phyloP scores from a whole-genome alignment of 2,113 vertebrate species.

The Petrocephalus microphthalmus region DNA sequence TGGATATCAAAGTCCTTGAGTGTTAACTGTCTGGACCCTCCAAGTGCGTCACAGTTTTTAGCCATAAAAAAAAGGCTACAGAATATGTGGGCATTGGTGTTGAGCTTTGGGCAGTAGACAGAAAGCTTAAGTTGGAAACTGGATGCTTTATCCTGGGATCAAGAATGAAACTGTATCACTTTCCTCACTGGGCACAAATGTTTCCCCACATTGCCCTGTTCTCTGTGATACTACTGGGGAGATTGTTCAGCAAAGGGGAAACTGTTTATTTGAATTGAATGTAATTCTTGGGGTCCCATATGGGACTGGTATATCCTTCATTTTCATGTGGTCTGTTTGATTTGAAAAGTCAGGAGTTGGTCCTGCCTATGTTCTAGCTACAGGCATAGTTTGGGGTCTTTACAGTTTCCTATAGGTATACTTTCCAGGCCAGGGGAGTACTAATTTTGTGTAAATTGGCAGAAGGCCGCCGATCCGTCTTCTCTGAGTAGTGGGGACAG shows the following conservation, averaged over 20 bases:
- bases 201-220: conserved; percentile 39
- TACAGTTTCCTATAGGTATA: conserved; percentile 48
- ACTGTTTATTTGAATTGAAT: conserved; percentile 45
- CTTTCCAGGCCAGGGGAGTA: conserved; percentile 43
- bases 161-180: conserved; percentile 36
- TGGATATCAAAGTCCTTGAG: neutral
- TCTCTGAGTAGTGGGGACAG: conserved; percentile 37
- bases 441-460: conserved; percentile 45
- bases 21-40: neutral
- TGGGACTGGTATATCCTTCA: conserved; percentile 46
- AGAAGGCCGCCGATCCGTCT: conserved; percentile 33
- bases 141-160: conserved; percentile 22
- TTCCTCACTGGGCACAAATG: conserved; percentile 34
- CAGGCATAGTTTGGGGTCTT: conserved; percentile 39
- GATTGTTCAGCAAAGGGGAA: conserved; percentile 28
- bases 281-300: conserved; percentile 43
- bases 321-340: conserved; percentile 49
- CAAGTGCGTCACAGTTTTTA: neutral
- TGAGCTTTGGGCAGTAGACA: neutral
- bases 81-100: neutral
- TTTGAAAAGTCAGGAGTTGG: conserved; percentile 34
- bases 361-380: conserved; percentile 28
- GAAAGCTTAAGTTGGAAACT: conserved; percentile 31
- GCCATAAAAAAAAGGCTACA: neutral
- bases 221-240: conserved; percentile 5